Base-by-base conservation (phyloP, 1,140 invertebrate species). In the Calliopsis andreniformis region DNA sequence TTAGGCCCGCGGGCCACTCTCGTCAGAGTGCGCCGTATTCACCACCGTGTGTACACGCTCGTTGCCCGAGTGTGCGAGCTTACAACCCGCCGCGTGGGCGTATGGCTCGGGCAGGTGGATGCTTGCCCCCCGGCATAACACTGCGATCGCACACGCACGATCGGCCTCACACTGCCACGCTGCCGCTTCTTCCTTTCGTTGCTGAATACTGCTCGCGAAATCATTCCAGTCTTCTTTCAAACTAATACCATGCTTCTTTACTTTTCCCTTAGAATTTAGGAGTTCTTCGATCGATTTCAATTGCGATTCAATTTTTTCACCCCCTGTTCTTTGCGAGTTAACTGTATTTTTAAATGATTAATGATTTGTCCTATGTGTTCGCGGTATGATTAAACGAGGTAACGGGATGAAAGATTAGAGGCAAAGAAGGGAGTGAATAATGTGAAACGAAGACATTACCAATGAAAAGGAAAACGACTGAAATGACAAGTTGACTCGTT, bases 101-200 rank as follows among this genome's bases (percentile, higher is more conserved):
- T 73, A 63, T 75, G 76, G 75, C 75, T 83, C 80, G 79, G 84
- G 86, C 87, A 87, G 87, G 87, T 87, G 87, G 87, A 87, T 86
- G 79, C 64, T 81, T 85, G 77, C 77, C 87, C 80, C 68, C 59
- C 61, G 85, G 86, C 84, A 78, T 87, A 87, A 83, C 83, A 83
- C 85, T 78, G 78, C 70, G 51, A 79, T 82, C 68, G 63, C 59
- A 67, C 62, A 72, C 80, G 82, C 76, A 76, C 82, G 49, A 55
- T 32, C 68, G 59, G 67, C 42, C 63, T 56, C 56, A 47, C 66
- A 47, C 67, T 12, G 23, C 47, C 49, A 18, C 56, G 49, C 42
- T 47, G 49, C 42, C 45, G 39, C 32, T 14, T 2, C 10, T 16
- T 7, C 32, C 1, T 32, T n/a, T 58, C 67, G 6, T 12, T 16